Percentiles rank a stretch among this genome's conserved stretches.
Conservation (phyloP, 2,888 invertebrate species). For the Cosmopolites sordidus region DNA sequence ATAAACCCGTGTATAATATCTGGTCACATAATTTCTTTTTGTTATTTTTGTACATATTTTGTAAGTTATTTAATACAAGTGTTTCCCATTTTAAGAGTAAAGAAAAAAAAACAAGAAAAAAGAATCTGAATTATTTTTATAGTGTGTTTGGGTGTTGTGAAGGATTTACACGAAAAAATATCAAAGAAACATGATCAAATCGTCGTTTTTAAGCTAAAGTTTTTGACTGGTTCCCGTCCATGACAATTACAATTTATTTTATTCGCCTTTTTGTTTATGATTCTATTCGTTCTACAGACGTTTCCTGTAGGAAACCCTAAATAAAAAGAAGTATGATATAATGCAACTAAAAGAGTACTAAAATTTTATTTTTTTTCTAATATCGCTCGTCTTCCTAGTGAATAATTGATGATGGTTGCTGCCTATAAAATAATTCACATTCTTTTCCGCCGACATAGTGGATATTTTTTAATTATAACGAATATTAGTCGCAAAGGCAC, state of each 20-base stretch:
- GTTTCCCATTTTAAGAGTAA: constrained; percentile 28
- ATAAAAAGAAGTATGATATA: too few relatives aligned
- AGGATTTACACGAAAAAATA: too few relatives aligned
- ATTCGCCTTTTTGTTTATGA: too few relatives aligned
- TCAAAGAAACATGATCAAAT: too few relatives aligned
- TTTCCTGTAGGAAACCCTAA: too few relatives aligned
- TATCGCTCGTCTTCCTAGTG: neutral
- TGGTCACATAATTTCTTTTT: constrained; percentile 33
- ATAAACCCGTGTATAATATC: constrained; percentile 28
- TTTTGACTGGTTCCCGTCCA: too few relatives aligned
- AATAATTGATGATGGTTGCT: neutral
- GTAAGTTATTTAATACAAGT: constrained; percentile 32
- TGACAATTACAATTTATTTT: too few relatives aligned
- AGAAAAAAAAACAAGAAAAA: constrained; percentile 1
- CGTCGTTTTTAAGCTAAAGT: too few relatives aligned
- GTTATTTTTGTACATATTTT: constrained; percentile 34
- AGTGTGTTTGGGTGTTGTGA: neutral
- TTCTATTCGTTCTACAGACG: too few relatives aligned
- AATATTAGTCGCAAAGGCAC: constrained; percentile 15
- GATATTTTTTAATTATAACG: neutral
- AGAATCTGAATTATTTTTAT: constrained; percentile 24
- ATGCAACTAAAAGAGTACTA: too few relatives aligned
- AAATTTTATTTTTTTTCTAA: too few relatives aligned
- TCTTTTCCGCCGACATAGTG: constrained; percentile 10
- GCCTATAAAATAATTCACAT: constrained; percentile 22